Percentiles rank a stretch among this genome's conserved stretches.
Conservation (phyloP, 2,797 vertebrate species). For the Chiroxiphia lanceolata region DNA sequence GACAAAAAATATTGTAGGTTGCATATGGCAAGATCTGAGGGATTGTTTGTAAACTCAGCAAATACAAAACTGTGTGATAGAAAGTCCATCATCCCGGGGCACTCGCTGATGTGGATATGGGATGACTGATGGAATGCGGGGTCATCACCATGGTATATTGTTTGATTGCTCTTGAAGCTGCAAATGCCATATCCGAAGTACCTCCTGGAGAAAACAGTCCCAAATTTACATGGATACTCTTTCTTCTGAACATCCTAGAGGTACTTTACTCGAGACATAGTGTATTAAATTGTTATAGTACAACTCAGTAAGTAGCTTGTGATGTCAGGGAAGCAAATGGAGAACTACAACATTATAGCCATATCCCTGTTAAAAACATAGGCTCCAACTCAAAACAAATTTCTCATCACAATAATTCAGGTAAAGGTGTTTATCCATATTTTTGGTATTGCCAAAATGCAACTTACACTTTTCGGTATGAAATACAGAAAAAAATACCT, state of each 20-base stretch:
- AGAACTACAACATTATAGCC: background rate
- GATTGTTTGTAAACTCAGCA: background rate
- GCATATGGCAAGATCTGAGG: background rate
- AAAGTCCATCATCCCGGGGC: accelerated
- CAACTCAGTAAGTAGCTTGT: background rate
- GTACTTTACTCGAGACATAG: background rate
- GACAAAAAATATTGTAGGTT: background rate
- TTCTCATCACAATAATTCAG: background rate
- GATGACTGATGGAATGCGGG: accelerated
- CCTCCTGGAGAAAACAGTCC: background rate
- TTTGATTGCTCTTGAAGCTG: background rate
- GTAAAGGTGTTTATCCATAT: background rate
- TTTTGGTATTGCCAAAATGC: background rate
- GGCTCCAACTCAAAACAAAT: background rate
- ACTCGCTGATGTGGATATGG: background rate
- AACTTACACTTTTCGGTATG: background rate
- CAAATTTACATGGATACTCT: background rate
- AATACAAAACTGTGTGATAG: background rate
- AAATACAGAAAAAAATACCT: background rate
- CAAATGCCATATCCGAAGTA: background rate
- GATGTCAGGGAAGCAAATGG: background rate
- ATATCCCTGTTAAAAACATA: background rate
- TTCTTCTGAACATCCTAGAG: background rate
- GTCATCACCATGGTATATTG: background rate
- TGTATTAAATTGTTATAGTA: background rate